Conservation (phyloP, 2,888 invertebrate species). For the Artemia sinica region DNA sequence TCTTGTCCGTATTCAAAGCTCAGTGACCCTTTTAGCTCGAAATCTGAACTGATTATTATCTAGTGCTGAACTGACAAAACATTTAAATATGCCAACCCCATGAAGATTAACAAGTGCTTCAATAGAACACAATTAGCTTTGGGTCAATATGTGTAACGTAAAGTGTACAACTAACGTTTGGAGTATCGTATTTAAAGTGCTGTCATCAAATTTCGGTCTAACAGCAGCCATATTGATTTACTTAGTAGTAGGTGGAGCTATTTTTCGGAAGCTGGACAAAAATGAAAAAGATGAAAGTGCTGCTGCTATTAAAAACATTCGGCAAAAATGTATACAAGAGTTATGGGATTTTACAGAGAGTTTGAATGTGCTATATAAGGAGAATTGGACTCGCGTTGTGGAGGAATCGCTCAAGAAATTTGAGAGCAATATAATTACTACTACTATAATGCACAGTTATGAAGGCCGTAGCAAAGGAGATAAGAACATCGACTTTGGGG, state of each 20-base stretch:
- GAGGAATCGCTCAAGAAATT: not conserved
- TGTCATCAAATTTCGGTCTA: not conserved
- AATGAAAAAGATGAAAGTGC: not conserved
- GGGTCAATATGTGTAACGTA: not conserved
- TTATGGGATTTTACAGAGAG: conserved; percentile 1
- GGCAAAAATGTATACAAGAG: not conserved
- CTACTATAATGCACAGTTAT: not conserved
- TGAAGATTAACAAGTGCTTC: too few species aligned
- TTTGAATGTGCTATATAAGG: conserved; percentile 1
- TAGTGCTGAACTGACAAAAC: too few species aligned
- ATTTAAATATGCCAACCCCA: too few species aligned
- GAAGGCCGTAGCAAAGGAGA: not conserved
- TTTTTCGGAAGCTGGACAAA: not conserved
- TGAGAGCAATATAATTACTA: not conserved
- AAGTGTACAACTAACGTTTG: not conserved
- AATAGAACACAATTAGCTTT: too few species aligned
- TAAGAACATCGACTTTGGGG: not conserved
- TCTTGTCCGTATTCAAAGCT: too few species aligned
- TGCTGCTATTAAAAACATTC: not conserved
- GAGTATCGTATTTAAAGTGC: not conserved
- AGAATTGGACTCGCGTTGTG: not conserved
- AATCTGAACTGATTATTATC: too few species aligned
- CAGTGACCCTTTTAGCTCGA: too few species aligned
- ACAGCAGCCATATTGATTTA: not conserved
- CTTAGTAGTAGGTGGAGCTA: not conserved